These are phyloP conservation scores for Corythoichthys haematopterus DNA, from an alignment of 2,113 vertebrate genomes.

Conservation along the genomic window DNA sequence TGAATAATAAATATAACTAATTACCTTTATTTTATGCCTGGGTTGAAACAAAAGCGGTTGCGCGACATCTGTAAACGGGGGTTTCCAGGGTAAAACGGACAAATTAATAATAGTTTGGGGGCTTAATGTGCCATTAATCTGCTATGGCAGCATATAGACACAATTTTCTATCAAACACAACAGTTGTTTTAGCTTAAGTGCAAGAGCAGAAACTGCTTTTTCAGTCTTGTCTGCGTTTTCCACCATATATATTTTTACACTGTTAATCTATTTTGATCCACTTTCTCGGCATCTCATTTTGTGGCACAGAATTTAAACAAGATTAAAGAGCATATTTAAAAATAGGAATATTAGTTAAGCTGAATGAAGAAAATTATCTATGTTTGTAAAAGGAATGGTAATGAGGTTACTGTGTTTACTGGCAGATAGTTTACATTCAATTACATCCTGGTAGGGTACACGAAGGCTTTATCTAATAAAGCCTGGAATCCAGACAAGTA, in stretches of 20 bases:
- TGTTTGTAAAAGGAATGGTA: constrained; percentile 17
- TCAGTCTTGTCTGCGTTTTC: no score
- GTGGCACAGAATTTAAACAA: background rate
- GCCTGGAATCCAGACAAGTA: constrained; percentile 9
- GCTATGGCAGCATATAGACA: no score
- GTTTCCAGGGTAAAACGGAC: no score
- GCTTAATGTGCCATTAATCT: no score
- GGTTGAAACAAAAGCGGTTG: no score
- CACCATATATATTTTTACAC: background rate
- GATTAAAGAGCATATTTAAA: background rate
- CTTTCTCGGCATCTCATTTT: background rate
- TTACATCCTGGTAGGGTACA: constrained; percentile 33
- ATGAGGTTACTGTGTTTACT: constrained; percentile 10
- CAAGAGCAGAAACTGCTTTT: no score
- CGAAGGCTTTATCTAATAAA: constrained; percentile 42
- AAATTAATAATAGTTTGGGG: no score
- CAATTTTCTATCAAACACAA: no score
- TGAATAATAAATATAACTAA: no score
- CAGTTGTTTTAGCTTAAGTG: no score
- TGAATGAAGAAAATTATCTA: background rate
- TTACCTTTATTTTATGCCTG: no score
- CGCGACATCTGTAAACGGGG: no score
- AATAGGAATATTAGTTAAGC: background rate
- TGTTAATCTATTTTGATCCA: background rate
- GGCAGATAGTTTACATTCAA: constrained; percentile 31